Evolutionary conservation across 1,140 invertebrate species (phyloP).

Genomic region (Drosophila dunni): DNA sequence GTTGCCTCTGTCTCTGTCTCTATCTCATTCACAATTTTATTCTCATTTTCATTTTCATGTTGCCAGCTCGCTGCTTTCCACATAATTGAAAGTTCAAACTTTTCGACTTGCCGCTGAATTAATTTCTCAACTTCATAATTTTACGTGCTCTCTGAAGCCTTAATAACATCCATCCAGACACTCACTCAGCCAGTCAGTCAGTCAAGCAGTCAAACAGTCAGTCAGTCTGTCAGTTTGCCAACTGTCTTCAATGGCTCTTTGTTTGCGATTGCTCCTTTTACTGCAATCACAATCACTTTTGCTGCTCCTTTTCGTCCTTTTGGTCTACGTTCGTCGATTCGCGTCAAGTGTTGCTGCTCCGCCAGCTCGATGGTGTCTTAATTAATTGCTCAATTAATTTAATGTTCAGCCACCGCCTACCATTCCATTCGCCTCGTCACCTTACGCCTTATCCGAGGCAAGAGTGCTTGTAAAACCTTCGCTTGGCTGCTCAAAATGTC

Average conservation of each 20-base stretch:
- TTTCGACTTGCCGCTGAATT: slow-evolving; percentile 79
- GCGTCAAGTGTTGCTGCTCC: slow-evolving; percentile 50
- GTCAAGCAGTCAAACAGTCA: slow-evolving; percentile 27
- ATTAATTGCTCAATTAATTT: slow-evolving; percentile 84
- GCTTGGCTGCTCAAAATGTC: slow-evolving; percentile 64
- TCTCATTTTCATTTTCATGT: slow-evolving; percentile 61
- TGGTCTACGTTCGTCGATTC: neutral
- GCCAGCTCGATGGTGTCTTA: slow-evolving; percentile 74
- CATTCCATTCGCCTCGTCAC: neutral
- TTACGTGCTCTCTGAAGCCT: slow-evolving; percentile 69
- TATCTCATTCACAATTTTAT: slow-evolving; percentile 24
- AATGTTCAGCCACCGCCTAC: slow-evolving; percentile 64
- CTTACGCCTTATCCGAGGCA: neutral
- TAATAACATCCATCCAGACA: slow-evolving; percentile 61
- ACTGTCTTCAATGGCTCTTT: slow-evolving; percentile 73
- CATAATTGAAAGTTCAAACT: slow-evolving; percentile 81
- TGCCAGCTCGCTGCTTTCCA: slow-evolving; percentile 56
- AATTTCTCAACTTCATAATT: slow-evolving; percentile 83
- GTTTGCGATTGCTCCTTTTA: slow-evolving; percentile 65
- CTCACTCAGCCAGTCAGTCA: slow-evolving; percentile 29
- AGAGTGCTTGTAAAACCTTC: slow-evolving; percentile 19
- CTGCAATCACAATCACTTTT: slow-evolving; percentile 39
- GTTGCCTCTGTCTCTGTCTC: neutral
- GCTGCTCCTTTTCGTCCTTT: slow-evolving; percentile 24
- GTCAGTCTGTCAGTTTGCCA: slow-evolving; percentile 18